These are phyloP conservation scores for Clarias pachynema DNA, from an alignment of 2,797 vertebrate genomes.

Conservation along the genomic window DNA sequence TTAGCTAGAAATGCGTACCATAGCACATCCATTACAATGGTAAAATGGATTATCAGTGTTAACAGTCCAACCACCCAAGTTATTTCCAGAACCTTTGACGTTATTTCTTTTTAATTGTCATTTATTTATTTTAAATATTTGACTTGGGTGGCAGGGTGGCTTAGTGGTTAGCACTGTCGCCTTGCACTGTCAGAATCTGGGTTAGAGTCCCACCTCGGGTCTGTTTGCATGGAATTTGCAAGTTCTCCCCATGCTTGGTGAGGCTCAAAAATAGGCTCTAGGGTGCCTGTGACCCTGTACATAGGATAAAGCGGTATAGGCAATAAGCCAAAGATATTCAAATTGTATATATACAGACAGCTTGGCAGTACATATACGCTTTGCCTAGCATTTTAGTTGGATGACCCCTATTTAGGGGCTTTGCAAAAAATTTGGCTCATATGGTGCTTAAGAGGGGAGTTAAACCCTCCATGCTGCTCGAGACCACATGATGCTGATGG, in stretches of 20 bases:
- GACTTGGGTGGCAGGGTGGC: no score
- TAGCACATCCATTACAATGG: constrained; percentile 4
- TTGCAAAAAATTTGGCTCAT: constrained; percentile 27
- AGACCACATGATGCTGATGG: constrained; percentile 45
- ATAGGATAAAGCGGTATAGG: no score
- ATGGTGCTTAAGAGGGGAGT: constrained; percentile 34
- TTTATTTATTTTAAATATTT: not conserved
- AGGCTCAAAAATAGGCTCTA: no score
- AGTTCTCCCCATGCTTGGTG: no score
- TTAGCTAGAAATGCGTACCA: constrained; percentile 27
- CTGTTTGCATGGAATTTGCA: no score
- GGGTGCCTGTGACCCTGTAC: no score
- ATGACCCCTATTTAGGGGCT: constrained; percentile 9
- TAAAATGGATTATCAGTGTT: constrained; percentile 3
- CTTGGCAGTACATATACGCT: not conserved
- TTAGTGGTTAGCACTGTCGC: no score
- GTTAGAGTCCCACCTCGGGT: no score
- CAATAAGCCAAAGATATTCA: no score
- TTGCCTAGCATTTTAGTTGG: not conserved
- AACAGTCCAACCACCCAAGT: constrained; percentile 2
- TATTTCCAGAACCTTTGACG: not conserved
- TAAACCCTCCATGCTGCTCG: constrained; percentile 34
- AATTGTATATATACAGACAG: not conserved
- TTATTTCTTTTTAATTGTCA: not conserved
- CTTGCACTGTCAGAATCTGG: no score